Evolutionary conservation across 2,888 invertebrate genomes (phyloP).

Genomic region (Pomacea canaliculata): DNA sequence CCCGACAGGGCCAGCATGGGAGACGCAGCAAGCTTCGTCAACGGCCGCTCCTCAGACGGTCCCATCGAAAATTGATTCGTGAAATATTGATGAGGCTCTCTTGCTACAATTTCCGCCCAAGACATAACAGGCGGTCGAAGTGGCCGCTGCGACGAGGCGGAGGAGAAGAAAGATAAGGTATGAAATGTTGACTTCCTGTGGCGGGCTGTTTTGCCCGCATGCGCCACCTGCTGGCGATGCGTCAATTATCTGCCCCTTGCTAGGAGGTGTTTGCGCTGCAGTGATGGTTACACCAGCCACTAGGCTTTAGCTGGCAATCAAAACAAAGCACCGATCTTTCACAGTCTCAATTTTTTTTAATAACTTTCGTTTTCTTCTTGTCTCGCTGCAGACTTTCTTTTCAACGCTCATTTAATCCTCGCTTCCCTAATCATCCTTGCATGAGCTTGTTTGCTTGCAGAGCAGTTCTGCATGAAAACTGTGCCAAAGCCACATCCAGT

Average conservation of each 20-base stretch:
- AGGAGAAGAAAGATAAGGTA: constrained; percentile 20
- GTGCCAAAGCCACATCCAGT: no score
- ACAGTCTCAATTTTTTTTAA: background rate
- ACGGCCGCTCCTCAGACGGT: constrained; percentile 15
- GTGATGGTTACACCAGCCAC: constrained; percentile 6
- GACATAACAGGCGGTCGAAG: constrained; percentile 21
- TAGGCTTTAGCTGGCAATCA: constrained; percentile 1
- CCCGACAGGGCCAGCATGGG: constrained; percentile 3
- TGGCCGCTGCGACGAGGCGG: background rate
- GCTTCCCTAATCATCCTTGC: background rate
- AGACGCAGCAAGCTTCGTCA: constrained; percentile 19
- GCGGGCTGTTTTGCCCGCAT: constrained; percentile 23
- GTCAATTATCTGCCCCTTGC: constrained; percentile 24
- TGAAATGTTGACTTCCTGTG: constrained; percentile 28
- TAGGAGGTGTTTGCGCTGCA: constrained; percentile 19
- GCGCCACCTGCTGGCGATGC: constrained; percentile 24
- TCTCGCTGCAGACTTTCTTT: background rate
- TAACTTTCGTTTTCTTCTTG: background rate
- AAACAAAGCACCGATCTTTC: constrained; percentile 6
- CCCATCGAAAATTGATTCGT: constrained; percentile 26
- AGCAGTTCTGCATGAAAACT: no score
- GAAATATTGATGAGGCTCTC: constrained; percentile 28
- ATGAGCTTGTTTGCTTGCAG: no score
- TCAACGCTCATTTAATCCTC: background rate
- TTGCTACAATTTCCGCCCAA: constrained; percentile 26